Evolutionary conservation across 2,888 invertebrate species (phyloP).

Genomic region (Leptinotarsa haldemani): DNA sequence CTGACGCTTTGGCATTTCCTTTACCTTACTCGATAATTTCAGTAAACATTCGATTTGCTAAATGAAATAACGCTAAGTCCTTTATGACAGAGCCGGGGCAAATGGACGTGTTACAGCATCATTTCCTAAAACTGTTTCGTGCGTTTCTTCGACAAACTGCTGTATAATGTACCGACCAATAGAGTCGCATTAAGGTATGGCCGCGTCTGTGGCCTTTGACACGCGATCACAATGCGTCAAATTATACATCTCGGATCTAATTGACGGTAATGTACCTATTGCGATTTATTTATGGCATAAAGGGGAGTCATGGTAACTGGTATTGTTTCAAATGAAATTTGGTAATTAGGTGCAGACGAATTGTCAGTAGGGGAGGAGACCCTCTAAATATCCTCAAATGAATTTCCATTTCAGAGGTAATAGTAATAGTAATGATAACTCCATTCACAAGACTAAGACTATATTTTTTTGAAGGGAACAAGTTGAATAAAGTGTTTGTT

Average conservation of each 20-base stretch:
- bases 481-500: no score
- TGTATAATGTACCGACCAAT: conserved; percentile 33
- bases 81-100: conserved; percentile 9
- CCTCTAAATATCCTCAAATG: no score
- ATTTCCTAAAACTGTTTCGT: neutral
- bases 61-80: conserved; percentile 28
- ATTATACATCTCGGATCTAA: conserved; percentile 27
- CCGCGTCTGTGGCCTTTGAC: conserved; percentile 51
- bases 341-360: neutral
- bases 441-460: no score
- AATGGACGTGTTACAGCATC: neutral
- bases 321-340: neutral
- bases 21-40: conserved; percentile 34
- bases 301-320: neutral
- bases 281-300: neutral
- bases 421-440: no score
- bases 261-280: conserved; percentile 23
- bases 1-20: conserved; percentile 11
- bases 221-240: conserved; percentile 42
- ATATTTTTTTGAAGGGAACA: no score
- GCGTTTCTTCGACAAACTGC: conserved; percentile 5
- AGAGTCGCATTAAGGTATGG: conserved; percentile 34
- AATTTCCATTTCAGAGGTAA: no score
- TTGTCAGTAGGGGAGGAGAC: neutral
- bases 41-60: conserved; percentile 35